Conservation (phyloP, 2,113 vertebrate genomes). For the Felis chaus region DNA sequence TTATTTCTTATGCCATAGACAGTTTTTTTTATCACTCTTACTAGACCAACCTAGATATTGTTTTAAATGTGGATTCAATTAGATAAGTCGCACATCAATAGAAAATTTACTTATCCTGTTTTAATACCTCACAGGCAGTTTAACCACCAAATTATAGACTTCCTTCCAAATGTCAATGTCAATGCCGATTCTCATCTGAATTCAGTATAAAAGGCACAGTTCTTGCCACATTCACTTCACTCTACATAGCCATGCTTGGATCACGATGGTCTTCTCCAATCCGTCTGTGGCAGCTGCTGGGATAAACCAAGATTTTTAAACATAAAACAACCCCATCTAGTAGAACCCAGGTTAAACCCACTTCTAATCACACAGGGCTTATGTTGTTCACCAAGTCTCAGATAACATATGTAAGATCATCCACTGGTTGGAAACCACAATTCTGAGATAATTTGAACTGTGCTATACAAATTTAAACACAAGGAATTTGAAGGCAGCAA, state of each 20-base stretch:
- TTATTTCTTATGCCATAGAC: slow-evolving; percentile 63
- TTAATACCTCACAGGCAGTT: slow-evolving; percentile 83
- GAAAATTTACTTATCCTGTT: slow-evolving; percentile 91
- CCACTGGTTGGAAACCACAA: slow-evolving; percentile 87
- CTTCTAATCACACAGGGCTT: neutral
- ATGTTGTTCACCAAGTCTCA: neutral
- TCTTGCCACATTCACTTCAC: slow-evolving; percentile 88
- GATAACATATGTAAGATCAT: slow-evolving; percentile 87
- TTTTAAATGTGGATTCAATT: slow-evolving; percentile 89
- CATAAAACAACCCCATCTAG: neutral
- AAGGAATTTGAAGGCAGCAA: neutral
- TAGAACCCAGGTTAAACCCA: neutral
- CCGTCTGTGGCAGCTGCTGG: neutral
- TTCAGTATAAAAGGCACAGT: slow-evolving; percentile 90
- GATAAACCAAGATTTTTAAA: neutral
- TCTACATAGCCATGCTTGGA: slow-evolving; percentile 87
- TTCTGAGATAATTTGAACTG: slow-evolving; percentile 84
- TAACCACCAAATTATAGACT: neutral
- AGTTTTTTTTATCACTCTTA: slow-evolving; percentile 89
- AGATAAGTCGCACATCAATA: slow-evolving; percentile 91
- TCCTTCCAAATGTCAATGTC: slow-evolving; percentile 76
- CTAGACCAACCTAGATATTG: slow-evolving; percentile 87
- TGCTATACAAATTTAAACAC: neutral
- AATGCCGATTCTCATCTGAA: slow-evolving; percentile 87
- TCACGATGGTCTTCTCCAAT: neutral